Evolutionary conservation across 2,113 vertebrate genomes (phyloP).

Genomic region (Caloenas nicobarica): DNA sequence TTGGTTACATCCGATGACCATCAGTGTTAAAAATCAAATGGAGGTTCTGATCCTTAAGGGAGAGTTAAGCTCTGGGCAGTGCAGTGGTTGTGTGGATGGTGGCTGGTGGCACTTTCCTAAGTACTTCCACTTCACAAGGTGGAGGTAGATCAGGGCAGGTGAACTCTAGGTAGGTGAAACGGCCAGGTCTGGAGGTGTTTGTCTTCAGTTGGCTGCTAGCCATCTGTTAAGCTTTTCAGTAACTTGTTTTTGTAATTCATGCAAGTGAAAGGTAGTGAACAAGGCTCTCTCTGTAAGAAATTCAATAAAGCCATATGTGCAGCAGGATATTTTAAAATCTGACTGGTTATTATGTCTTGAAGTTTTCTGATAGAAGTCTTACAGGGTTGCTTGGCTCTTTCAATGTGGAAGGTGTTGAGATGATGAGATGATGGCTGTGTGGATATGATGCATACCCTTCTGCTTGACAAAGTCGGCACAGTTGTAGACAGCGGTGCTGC

Average conservation of each 20-base stretch:
- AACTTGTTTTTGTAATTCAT: not conserved
- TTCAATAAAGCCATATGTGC: not conserved
- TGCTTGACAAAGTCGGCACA: not conserved
- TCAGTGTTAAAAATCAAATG: not conserved
- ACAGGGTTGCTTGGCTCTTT: not conserved
- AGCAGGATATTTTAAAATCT: not conserved
- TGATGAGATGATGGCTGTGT: not conserved
- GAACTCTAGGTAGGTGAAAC: not conserved
- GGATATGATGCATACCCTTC: not conserved
- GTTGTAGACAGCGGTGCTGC: rapidly evolving
- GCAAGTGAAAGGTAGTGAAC: not conserved
- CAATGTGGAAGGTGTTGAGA: not conserved
- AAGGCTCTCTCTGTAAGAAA: not conserved
- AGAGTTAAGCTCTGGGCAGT: not conserved
- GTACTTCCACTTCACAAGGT: not conserved
- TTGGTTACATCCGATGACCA: not conserved
- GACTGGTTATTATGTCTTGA: not conserved
- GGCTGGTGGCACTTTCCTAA: not conserved
- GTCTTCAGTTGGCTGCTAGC: not conserved
- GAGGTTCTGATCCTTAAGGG: not conserved
- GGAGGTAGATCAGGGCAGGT: not conserved
- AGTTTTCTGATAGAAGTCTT: not conserved
- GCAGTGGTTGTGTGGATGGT: not conserved
- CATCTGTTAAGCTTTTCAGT: not conserved
- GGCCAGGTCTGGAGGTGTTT: not conserved